phyloP scores from a whole-genome alignment of 2,888 invertebrate species.

The Rhaphigaster nebulosa region DNA sequence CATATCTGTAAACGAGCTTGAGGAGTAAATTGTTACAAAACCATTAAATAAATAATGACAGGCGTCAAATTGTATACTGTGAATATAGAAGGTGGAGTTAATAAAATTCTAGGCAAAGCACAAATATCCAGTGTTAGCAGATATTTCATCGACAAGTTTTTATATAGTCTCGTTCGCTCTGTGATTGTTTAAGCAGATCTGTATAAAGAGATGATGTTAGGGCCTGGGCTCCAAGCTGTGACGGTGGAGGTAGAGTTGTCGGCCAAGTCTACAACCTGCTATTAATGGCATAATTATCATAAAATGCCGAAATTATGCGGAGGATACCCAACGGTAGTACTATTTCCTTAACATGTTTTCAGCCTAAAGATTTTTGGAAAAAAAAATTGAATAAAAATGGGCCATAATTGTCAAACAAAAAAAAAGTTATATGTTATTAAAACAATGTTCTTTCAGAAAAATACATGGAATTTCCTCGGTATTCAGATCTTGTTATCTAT shows the following conservation, averaged over 20 bases:
- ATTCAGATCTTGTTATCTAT: no score
- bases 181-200: neutral
- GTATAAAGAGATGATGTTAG: neutral
- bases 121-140: no score
- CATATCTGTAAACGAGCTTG: no score
- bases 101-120: no score
- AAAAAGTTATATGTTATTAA: neutral
- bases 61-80: no score
- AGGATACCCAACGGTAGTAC: neutral
- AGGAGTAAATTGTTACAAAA: no score
- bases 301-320: conserved; percentile 20
- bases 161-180: no score
- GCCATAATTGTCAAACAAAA: neutral
- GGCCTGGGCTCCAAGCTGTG: neutral
- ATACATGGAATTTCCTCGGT: neutral
- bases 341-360: neutral
- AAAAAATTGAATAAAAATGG: neutral
- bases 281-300: neutral
- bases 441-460: neutral
- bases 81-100: no score
- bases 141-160: no score
- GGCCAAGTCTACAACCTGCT: neutral
- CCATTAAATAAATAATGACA: no score
- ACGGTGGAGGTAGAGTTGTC: neutral
- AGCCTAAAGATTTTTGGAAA: neutral